phyloP scores from a whole-genome alignment of 2,797 vertebrate genomes.

The Sternarchorhynchus goeldii region DNA sequence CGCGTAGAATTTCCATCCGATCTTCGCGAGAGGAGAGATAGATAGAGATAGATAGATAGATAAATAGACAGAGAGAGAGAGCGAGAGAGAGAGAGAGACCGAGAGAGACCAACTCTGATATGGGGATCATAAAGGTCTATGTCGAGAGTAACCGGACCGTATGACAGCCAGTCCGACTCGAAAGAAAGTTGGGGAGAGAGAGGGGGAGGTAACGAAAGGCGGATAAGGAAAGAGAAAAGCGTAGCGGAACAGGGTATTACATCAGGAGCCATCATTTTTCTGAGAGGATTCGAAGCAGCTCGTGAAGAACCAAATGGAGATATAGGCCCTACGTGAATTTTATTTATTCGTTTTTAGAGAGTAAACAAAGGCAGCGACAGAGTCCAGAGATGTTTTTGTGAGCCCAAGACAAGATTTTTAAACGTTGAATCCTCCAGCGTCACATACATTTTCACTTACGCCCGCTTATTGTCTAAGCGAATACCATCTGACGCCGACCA shows the following conservation, averaged over 20 bases:
- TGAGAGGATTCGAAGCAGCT: not conserved
- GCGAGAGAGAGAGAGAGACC: not conserved
- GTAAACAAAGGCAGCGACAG: too few species aligned
- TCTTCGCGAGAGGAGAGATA: not conserved
- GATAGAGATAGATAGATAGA: not conserved
- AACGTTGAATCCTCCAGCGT: slow-evolving; percentile 21
- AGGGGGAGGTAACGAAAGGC: not conserved
- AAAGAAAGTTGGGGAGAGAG: slow-evolving; percentile 9
- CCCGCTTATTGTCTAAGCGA: not conserved
- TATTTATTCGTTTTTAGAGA: too few species aligned
- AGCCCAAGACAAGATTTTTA: slow-evolving; percentile 1
- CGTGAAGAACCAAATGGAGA: too few species aligned
- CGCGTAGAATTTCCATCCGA: not conserved
- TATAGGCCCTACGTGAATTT: too few species aligned
- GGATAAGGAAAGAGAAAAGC: too few species aligned
- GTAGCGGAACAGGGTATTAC: not conserved
- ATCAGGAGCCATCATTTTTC: slow-evolving; percentile 26
- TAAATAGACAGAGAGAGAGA: not conserved
- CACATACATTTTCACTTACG: slow-evolving; percentile 22
- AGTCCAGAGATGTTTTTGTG: not conserved
- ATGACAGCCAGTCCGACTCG: not conserved
- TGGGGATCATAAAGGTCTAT: not conserved
- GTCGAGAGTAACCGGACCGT: not conserved
- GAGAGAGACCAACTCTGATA: not conserved
- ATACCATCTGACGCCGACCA: slow-evolving; percentile 19